Conservation (phyloP, 2,888 invertebrate genomes). For the Selenia dentaria region DNA sequence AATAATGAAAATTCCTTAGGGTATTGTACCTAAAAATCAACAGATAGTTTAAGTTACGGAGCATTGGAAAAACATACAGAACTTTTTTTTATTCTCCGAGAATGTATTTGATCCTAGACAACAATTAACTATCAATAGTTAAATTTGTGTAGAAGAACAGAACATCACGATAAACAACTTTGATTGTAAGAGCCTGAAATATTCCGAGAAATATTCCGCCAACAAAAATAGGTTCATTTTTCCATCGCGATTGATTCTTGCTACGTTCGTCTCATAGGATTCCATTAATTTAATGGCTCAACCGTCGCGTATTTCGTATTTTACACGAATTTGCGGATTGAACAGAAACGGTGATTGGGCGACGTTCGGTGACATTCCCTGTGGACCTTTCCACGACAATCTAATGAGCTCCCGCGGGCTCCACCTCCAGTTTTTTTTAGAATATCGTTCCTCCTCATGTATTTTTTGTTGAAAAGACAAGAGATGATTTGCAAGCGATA, state of each 20-base stretch:
- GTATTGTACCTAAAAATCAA: too few relatives aligned
- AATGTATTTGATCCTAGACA: too few relatives aligned
- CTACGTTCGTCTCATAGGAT: slow-evolving; percentile 19
- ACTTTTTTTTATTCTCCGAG: too few relatives aligned
- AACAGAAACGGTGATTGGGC: slow-evolving; percentile 48
- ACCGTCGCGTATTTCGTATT: slow-evolving; percentile 43
- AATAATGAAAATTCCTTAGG: too few relatives aligned
- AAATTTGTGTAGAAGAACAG: too few relatives aligned
- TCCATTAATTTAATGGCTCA: slow-evolving; percentile 33
- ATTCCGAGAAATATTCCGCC: background rate
- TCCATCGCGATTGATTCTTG: slow-evolving; percentile 10
- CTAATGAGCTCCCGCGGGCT: slow-evolving; percentile 62
- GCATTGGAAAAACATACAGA: too few relatives aligned
- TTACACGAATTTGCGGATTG: slow-evolving; percentile 49
- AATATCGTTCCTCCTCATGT: slow-evolving; percentile 37
- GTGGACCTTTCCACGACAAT: slow-evolving; percentile 44
- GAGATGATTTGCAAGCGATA: slow-evolving; percentile 1
- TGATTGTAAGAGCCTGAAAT: background rate
- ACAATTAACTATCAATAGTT: too few relatives aligned
- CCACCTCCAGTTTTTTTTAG: slow-evolving; percentile 46
- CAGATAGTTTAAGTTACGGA: too few relatives aligned
- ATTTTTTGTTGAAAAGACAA: slow-evolving; percentile 1
- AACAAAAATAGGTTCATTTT: slow-evolving; percentile 11
- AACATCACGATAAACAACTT: background rate
- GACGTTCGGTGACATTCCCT: slow-evolving; percentile 31